Base-by-base conservation (phyloP, 2,797 vertebrate species). In the Mus caroli region DNA sequence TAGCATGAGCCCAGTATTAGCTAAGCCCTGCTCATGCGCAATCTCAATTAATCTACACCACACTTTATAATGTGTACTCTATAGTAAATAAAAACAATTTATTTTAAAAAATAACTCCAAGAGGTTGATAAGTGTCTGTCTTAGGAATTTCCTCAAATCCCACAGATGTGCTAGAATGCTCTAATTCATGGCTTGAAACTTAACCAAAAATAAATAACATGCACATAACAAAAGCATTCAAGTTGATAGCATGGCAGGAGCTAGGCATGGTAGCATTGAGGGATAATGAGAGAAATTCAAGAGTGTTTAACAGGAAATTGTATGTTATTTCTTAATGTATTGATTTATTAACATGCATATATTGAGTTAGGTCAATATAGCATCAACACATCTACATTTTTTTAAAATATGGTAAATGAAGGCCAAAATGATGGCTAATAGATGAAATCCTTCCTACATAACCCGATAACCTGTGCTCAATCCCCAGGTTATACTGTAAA, bases 61-160 rank as follows among this genome's bases (percentile, higher is more conserved):
- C n/a, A 20, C 12, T 91, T 62, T 73, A 52, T 50, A 28, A 83
- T 50, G 40, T 54, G 83, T 58, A 80, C 52, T 67, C 5, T 13
- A 43, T 64, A 87, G 2, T n/a, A 37, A 24, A 46, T 50, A 3
- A 76, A 80, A 58, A 1, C 26, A 80, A 0, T 34, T 94, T 10
- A 77, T 64, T 26, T 91, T 20, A 83, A 24, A 86, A 97, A 91
- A 52, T 14, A 83, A 88, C 52, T 64, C 26, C 89, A 24, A 91
- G 56, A 82, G 10, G 83, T 69, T 73, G 85, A 88, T 46, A 83
- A 92, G 54, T 40, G 9, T 85, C 37, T 82, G 20, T 93, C 50
- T 82, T 11, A 43, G 10, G 10, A 82, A 14, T 93, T 69, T 34
- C n/a, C 15, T 52, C 13, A 24, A 50, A 80, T 77, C 17, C 9